Evolutionary conservation across 2,797 vertebrate genomes (phyloP), one percentile per base, ranked within the genome.

Genomic region (Cuniculus paca): DNA sequence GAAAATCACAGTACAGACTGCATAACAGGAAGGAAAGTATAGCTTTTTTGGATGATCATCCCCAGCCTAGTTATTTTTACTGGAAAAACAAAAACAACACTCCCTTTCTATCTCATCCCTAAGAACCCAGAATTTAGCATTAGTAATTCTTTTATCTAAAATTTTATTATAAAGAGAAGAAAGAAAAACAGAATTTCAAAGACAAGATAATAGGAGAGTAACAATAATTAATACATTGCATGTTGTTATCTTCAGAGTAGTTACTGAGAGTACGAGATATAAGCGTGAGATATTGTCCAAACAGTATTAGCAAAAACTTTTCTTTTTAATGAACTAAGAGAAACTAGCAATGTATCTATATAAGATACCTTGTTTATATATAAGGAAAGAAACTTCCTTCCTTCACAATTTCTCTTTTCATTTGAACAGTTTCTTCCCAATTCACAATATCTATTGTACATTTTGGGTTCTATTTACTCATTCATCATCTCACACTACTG

Each of bases 41-140:
- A n/a, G 97, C 97, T 97, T 95, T 31, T 31, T 97, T 97, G 96
- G 93, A 93, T 52, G 90, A 0, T 72, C 60, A 81, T 94, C 39
- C 34, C n/a, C 24, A 87, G 60, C 12, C 39, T 50, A 81, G 36
- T 34, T 79, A 63, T 75, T 83, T 90, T 87, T 72, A 91, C 60
- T 94, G 50, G 87, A 74, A 97, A 92, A 96, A 93, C 31, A 90
- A 97, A 88, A 82, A 17, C 95, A 63, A 75, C 48, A 70, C 36
- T 97, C 78, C 72, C 60, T 81, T 91, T 45, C 77, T 72, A 93
- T 42, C 28, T 14, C 14, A 39, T 39, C 8, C 39, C 39, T 56
- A 86, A 28, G 14, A 19, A 4, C 12, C 19, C 28, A 61, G 42
- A 39, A 80, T 45, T 42, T 17, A 68, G 14, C 60, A 65, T 65